Percentiles rank a stretch among this genome's conserved stretches.
Evolutionary conservation across 2,113 vertebrate genomes (phyloP).

Genomic region (Dendropsophus ebraccatus): DNA sequence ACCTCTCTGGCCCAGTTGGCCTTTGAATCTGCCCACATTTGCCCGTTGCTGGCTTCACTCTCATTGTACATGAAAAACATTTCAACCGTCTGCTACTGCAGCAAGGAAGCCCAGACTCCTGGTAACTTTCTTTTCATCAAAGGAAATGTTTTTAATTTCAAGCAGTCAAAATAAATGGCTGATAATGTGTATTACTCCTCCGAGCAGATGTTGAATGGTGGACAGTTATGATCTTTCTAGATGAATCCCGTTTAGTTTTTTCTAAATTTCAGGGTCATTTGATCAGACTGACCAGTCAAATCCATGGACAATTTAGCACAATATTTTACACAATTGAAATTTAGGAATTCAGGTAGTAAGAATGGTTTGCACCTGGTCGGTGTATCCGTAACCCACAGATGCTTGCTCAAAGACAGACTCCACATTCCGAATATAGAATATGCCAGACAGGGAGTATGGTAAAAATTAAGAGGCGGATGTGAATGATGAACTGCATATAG

Average conservation of each 20-base stretch:
- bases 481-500: background rate
- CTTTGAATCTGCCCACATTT: no score
- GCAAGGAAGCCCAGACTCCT: no score
- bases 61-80: no score
- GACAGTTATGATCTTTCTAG: no score
- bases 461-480: conserved; percentile 9
- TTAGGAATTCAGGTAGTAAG: background rate
- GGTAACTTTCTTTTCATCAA: background rate
- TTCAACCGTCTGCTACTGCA: no score
- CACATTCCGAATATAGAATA: background rate
- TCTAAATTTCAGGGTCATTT: background rate
- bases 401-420: background rate
- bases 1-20: no score
- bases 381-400: background rate
- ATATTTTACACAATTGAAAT: background rate
- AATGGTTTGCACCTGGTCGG: background rate
- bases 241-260: no score
- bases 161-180: no score
- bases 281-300: background rate
- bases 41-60: no score
- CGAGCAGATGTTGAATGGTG: background rate
- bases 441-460: background rate
- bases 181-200: background rate
- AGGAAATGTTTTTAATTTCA: background rate
- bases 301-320: background rate